Evolutionary conservation across 2,797 vertebrate species (phyloP), one percentile per base, ranked within the genome.

Genomic region (Arnoldichthys spilopterus): DNA sequence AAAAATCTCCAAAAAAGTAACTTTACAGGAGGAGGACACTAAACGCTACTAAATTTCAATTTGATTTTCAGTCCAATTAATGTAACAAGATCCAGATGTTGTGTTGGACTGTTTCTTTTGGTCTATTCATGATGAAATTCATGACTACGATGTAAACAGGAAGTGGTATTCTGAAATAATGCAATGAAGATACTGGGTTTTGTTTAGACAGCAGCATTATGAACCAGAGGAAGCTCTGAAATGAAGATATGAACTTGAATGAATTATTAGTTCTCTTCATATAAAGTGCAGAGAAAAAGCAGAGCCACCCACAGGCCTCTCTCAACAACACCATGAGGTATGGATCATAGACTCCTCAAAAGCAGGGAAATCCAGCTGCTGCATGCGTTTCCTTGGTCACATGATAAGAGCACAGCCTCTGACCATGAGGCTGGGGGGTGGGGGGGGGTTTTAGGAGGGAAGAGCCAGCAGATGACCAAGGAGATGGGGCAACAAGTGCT

Each of bases 401-500:
- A 62, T 32, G 59, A 62, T 34, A 34, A 62, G 28, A 62, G 30
- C 30, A 34, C 28, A 32, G 59, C 12, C 59, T 62, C 30, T 9
- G 16, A 9, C 59, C 59, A 62, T 34, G 28, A 32, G 4, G 4
- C n/a, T n/a, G n/a, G 0, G 56, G 30, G 59, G 59, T 18, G 13
- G 7, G 58, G 26, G 13, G 7, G 58, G 26, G 59, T 18, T 20
- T 32, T 3, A 8, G 30, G 30, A 62, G 59, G 59, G 59, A 62
- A 20, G 59, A 62, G 16, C 30, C 7, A 6, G 59, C 28, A 62
- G 59, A 62, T 62, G 59, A 62, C 30, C 30, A 16, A 62, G 59
- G 59, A 16, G 5, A 58, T 58, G 56, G 56, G 56, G 77, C 58
- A 34, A 61, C 72, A 59, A 40, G 49, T 77, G 64, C 62, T 76